Base-by-base conservation (phyloP, 2,888 invertebrate genomes). In the Alsophila aescularia region DNA sequence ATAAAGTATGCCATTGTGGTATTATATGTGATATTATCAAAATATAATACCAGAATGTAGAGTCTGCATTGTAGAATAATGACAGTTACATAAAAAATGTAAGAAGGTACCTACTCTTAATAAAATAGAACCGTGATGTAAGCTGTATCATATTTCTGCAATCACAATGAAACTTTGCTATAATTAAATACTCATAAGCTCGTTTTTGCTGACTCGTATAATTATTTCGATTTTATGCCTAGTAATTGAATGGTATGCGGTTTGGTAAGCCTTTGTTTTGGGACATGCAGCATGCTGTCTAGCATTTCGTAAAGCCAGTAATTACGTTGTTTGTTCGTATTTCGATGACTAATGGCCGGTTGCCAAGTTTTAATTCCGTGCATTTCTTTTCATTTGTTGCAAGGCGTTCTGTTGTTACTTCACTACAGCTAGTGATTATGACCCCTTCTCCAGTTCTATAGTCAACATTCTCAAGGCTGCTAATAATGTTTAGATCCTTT, bases 21-120 rank as follows among this genome's bases (percentile, higher is more conserved):
- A n/a, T n/a, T n/a, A n/a, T n/a, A n/a, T n/a, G n/a, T 64, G 69
- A 72, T 75, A 73, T 72, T 76, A 75, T 72, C 74, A 73, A 73
- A 76, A 74, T 79, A 77, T n/a, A n/a, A n/a, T n/a, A n/a, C n/a
- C n/a, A n/a, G n/a, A n/a, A n/a, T n/a, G n/a, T n/a, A 77, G 71
- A 62, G 68, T 67, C 55, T 66, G n/a, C 64, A 73, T 73, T 58
- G 47, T 40, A 54, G 21, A 53, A 47, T 62, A 53, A 52, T 48
- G 39, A n/a, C 24, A 42, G 42, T 55, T 62, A 59, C 55, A 55
- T 58, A 55, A 57, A 59, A 51, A 54, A 41, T 24, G 9, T 40
- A 10, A 29, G 12, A 3, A 8, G 13, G 8, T 18, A 24, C 14
- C 36, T 69, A 66, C 29, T 62, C 35, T n/a, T 54, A 63, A 50